Evolutionary conservation across 1,140 invertebrate species (phyloP).

Genomic region (Panulirus ornatus): DNA sequence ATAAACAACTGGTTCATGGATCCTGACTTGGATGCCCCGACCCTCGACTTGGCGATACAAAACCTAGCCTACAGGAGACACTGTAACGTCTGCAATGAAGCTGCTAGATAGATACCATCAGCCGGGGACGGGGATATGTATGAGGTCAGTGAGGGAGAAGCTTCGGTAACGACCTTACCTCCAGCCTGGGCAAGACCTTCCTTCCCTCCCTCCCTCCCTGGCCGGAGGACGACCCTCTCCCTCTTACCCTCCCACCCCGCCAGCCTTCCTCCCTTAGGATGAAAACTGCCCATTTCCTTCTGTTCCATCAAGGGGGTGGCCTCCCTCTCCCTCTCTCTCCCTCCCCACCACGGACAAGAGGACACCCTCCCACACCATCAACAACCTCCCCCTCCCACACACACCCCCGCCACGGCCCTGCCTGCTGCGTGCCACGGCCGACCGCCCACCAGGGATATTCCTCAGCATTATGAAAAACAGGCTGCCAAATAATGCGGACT

Average conservation of each 20-base stretch:
- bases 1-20: no score
- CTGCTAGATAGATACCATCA: no score
- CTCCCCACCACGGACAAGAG: not conserved
- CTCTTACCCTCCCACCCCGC: not conserved
- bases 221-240: not conserved
- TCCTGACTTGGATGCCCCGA: no score
- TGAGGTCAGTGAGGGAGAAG: no score
- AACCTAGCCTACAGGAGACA: no score
- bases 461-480: conserved; percentile 52
- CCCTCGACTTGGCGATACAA: no score
- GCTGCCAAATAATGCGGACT: conserved; percentile 48
- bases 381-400: no score
- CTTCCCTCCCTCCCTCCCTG: not conserved
- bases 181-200: not conserved
- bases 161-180: not conserved
- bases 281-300: no score
- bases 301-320: no score
- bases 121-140: no score
- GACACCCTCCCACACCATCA: no score
- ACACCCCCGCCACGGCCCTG: not conserved
- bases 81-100: no score
- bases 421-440: not conserved
- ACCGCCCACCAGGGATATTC: conserved; percentile 18
- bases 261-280: not conserved
- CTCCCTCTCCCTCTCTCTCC: not conserved